These are phyloP conservation scores for Sprattus sprattus DNA, from an alignment of 2,113 vertebrate genomes.

Conservation along the genomic window DNA sequence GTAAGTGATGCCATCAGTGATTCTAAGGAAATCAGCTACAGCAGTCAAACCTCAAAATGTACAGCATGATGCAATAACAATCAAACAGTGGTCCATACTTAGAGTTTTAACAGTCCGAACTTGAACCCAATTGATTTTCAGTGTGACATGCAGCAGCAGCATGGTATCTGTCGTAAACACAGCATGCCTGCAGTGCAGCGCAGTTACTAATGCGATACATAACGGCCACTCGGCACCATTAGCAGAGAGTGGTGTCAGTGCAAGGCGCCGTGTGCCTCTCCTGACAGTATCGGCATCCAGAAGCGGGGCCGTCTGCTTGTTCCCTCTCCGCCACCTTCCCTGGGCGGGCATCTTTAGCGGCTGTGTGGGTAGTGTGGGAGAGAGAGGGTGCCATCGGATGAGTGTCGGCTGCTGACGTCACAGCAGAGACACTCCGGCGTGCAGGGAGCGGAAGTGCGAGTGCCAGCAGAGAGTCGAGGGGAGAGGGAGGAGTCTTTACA, in stretches of 20 bases:
- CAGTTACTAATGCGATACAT: too few relatives aligned
- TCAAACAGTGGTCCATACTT: not conserved
- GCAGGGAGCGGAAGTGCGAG: not conserved
- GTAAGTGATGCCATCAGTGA: not conserved
- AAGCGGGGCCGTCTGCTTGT: not conserved
- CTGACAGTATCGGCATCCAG: not conserved
- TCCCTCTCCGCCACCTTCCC: not conserved
- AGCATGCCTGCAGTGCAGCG: not conserved
- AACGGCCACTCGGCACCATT: not conserved
- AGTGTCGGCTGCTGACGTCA: not conserved
- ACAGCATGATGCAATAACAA: not conserved
- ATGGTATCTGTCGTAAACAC: not conserved
- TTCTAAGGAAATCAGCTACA: not conserved
- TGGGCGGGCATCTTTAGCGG: not conserved
- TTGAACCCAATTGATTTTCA: not conserved
- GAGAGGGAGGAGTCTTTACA: not conserved
- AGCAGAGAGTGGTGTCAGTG: not conserved
- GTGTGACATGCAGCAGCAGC: not conserved
- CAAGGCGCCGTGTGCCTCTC: not conserved
- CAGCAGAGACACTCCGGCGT: not conserved
- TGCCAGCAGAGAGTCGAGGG: not conserved
- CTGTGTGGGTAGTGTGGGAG: not conserved
- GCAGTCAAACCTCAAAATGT: not conserved
- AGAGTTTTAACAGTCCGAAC: not conserved
- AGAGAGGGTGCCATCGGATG: not conserved